A percentile compares a stretch with the other conserved stretches of the same genome.
phyloP scores from a whole-genome alignment of 1,140 invertebrate species.

The Subanguina moxae region DNA sequence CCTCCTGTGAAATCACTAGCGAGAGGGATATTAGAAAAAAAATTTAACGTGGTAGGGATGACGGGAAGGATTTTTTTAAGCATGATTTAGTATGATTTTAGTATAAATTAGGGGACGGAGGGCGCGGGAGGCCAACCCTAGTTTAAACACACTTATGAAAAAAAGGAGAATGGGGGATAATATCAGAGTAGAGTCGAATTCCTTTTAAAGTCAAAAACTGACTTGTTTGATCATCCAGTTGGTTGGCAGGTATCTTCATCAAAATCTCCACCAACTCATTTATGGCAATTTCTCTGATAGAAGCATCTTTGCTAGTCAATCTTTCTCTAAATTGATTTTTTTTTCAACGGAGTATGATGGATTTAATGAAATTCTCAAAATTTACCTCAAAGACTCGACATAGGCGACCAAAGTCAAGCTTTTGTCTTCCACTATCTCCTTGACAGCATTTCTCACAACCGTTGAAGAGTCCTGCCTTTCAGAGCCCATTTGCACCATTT shows the following conservation, averaged over 20 bases:
- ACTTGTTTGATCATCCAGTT: neutral
- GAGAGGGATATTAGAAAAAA: neutral
- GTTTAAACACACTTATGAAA: too few species aligned
- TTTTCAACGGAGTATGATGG: too few species aligned
- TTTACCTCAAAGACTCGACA: neutral
- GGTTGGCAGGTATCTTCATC: slow-evolving; percentile 7
- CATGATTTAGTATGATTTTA: too few species aligned
- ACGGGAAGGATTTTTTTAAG: too few species aligned
- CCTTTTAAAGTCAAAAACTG: too few species aligned
- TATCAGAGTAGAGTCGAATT: too few species aligned
- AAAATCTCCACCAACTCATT: slow-evolving; percentile 23
- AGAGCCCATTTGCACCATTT: too few species aligned
- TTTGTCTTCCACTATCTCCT: neutral
- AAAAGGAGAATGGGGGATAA: too few species aligned
- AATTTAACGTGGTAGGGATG: neutral
- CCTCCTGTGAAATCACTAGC: too few species aligned
- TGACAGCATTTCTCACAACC: neutral
- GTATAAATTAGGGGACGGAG: too few species aligned
- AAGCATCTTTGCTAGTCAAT: slow-evolving; percentile 23
- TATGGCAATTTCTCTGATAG: slow-evolving; percentile 11
- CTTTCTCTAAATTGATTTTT: slow-evolving; percentile 12
- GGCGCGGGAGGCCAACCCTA: too few species aligned
- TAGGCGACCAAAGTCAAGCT: neutral
- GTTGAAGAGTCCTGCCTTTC: neutral
- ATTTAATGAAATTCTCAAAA: too few species aligned